Base-by-base conservation (phyloP, 1,140 invertebrate genomes). In the Delia radicum region DNA sequence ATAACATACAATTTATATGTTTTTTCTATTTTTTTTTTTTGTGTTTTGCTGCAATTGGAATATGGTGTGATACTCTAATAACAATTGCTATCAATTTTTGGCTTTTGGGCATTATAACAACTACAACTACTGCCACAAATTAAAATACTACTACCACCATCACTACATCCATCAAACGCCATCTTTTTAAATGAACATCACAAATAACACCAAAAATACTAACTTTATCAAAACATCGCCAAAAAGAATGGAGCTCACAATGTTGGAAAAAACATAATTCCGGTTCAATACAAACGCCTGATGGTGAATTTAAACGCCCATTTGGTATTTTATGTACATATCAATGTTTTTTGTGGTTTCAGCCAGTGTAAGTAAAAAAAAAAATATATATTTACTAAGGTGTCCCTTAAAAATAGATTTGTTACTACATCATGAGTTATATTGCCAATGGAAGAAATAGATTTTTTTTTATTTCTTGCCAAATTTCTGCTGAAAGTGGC, bases 281-380 rank as follows among this genome's bases (percentile, higher is more conserved):
- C 73, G 83, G 83, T 69, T 85, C 83, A 55, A 85, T 85, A 61
- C 83, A 85, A 77, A 82, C 82, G 79, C 83, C 81, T 69, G 83
- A 85, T 75, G 83, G 83, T 26, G 83, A 85, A 78, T 85, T 85
- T 69, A 83, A 81, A 79, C 83, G 83, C 29, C 83, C 83, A 33
- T 85, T 83, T 77, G 83, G 83, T 46, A 85, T 85, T 79, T 79
- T 85, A 76, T 85, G 83, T 79, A 85, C 81, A 79, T 85, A 85
- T 82, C 83, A 81, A 48, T 85, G 83, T 67, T 82, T 85, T 74
- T 81, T 85, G 73, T 85, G 83, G 83, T 85, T 85, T 81, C 83
- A 83, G 75, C 83, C 83, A 72, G 81, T 83, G 83, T 85, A 81
- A 85, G 83, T 85, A 69, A 26, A 15, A 29, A 69, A 26, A 69